A percentile compares a stretch with the other conserved stretches of the same genome.
Evolutionary conservation across 2,797 vertebrate species (phyloP).

Genomic region (Melanotaenia pygmaea): DNA sequence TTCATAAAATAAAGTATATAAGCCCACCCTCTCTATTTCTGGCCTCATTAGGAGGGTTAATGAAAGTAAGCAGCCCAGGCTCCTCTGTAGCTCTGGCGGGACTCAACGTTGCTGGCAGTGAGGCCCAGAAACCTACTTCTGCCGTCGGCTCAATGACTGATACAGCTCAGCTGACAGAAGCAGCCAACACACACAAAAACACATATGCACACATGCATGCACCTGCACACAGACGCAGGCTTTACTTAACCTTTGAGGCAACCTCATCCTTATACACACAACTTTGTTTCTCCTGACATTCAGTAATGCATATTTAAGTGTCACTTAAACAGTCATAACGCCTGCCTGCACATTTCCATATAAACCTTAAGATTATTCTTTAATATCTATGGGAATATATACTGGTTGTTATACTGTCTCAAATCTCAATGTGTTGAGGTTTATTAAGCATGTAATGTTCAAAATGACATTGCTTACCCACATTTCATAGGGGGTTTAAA

Average conservation of each 20-base stretch:
- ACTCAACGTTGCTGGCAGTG: constrained; percentile 42
- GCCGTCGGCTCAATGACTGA: constrained; percentile 57
- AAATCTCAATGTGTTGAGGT: not conserved
- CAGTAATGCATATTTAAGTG: constrained; percentile 38
- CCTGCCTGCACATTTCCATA: not conserved
- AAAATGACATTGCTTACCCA: constrained; percentile 47
- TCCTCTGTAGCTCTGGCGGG: constrained; percentile 53
- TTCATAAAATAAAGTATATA: constrained; percentile 1
- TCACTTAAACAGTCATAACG: constrained; percentile 7
- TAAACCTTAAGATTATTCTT: not conserved
- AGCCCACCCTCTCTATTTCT: constrained; percentile 51
- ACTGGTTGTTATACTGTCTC: not conserved
- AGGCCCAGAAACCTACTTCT: constrained; percentile 86
- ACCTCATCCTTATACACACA: constrained; percentile 33
- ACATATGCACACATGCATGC: not conserved
- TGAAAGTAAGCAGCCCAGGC: constrained; percentile 57
- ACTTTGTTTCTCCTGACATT: constrained; percentile 36
- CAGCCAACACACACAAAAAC: constrained; percentile 23
- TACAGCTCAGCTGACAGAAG: constrained; percentile 44
- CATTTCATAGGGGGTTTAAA: constrained; percentile 52
- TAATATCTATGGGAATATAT: not conserved
- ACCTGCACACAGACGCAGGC: constrained; percentile 18
- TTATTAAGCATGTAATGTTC: not conserved
- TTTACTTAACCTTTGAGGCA: constrained; percentile 49
- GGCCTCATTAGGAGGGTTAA: constrained; percentile 80